Evolutionary conservation across 2,113 vertebrate genomes (phyloP).

Genomic region (Alligator mississippiensis): DNA sequence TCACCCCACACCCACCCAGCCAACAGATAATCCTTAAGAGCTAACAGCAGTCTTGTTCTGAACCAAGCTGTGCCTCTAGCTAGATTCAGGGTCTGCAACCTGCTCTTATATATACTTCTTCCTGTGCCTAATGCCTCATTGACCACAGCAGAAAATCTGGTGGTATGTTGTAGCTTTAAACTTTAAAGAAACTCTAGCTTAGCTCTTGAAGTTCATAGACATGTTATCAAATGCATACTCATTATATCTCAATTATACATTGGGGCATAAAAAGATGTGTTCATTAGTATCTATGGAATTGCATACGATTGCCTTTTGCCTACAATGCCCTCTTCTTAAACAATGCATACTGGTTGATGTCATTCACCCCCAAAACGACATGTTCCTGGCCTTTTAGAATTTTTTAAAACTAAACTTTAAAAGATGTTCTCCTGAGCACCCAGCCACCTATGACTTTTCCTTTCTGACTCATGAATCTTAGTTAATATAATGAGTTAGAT

Average conservation of each 20-base stretch:
- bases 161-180: background rate
- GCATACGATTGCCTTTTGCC: background rate
- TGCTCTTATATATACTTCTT: background rate
- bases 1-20: background rate
- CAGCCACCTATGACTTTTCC: background rate
- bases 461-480: background rate
- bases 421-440: background rate
- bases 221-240: background rate
- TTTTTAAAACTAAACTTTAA: slow-evolving; percentile 1
- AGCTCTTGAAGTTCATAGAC: fast-evolving
- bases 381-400: background rate
- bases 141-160: background rate
- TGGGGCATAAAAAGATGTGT: background rate
- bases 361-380: background rate
- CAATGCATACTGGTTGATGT: background rate
- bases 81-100: background rate
- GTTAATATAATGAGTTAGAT: background rate
- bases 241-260: background rate
- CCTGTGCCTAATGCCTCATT: background rate
- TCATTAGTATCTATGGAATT: background rate
- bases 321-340: background rate
- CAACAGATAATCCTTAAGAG: background rate
- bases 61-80: fast-evolving
- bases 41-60: background rate
- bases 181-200: background rate